Evolutionary conservation across 2,113 vertebrate genomes (phyloP).

Genomic region (Orientallactaga bullata): DNA sequence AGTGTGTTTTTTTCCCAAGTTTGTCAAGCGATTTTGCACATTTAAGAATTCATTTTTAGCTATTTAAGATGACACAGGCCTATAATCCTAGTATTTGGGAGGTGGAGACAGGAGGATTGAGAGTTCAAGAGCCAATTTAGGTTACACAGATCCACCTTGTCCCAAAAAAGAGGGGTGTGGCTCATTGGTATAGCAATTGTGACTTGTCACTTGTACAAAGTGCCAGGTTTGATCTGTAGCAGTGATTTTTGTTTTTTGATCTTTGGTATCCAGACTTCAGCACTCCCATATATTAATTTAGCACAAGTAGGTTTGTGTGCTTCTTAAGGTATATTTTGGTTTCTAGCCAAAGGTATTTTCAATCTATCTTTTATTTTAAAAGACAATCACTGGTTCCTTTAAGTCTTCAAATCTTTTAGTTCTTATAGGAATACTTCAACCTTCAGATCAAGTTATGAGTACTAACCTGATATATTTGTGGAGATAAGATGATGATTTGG

Average conservation of each 20-base stretch:
- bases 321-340: conserved; percentile 7
- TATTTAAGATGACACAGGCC: neutral
- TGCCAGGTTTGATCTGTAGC: neutral
- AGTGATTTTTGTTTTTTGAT: neutral
- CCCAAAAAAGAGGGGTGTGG: neutral
- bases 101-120: neutral
- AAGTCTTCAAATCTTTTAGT: neutral
- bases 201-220: neutral
- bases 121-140: neutral
- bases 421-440: neutral
- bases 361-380: conserved; percentile 26
- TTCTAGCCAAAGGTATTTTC: neutral
- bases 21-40: neutral
- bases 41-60: conserved; percentile 14
- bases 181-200: neutral
- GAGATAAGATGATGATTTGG: conserved; percentile 1
- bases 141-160: neutral
- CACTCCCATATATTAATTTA: neutral
- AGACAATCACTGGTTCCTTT: neutral
- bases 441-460: conserved; percentile 9
- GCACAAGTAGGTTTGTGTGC: neutral
- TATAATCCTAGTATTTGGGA: neutral
- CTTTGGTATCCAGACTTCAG: neutral
- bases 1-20: neutral
- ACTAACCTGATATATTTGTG: neutral